Evolutionary conservation across 2,888 invertebrate species (phyloP).

Genomic region (Lithophane leautieri): DNA sequence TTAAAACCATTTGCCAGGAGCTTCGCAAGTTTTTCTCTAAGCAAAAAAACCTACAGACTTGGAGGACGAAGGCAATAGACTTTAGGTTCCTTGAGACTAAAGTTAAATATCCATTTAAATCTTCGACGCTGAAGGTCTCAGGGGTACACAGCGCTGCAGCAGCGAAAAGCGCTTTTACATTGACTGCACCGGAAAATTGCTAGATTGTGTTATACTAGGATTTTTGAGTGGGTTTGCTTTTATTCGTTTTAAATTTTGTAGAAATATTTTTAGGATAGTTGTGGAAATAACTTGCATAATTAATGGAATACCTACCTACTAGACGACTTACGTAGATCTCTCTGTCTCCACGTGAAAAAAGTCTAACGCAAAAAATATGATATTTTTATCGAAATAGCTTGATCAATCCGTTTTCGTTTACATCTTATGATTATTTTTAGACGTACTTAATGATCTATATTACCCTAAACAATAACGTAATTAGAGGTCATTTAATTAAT

Average conservation of each 20-base stretch:
- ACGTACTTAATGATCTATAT: too few species aligned
- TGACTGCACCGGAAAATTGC: conserved; percentile 70
- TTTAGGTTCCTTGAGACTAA: conserved; percentile 88
- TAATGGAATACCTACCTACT: neutral
- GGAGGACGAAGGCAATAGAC: conserved; percentile 86
- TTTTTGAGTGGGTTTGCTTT: conserved; percentile 36
- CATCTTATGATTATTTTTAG: neutral
- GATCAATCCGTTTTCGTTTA: neutral
- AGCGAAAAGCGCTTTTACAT: conserved; percentile 70
- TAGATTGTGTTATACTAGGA: conserved; percentile 52
- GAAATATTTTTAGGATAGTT: neutral
- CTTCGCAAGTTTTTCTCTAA: conserved; percentile 81
- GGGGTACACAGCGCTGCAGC: conserved; percentile 84
- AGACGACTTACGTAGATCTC: neutral
- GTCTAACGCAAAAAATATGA: neutral
- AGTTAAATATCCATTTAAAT: conserved; percentile 91
- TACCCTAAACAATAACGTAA: neutral
- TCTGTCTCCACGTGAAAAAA: too few species aligned
- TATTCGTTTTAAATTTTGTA: conserved; percentile 12
- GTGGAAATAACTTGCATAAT: neutral
- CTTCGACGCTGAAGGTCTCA: conserved; percentile 81
- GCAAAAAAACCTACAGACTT: conserved; percentile 75
- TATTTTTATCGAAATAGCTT: neutral
- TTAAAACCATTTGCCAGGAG: conserved; percentile 88
- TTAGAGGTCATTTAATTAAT: too few species aligned